Conservation (phyloP, 2,113 vertebrate genomes). For the Macquaria ambigua region DNA sequence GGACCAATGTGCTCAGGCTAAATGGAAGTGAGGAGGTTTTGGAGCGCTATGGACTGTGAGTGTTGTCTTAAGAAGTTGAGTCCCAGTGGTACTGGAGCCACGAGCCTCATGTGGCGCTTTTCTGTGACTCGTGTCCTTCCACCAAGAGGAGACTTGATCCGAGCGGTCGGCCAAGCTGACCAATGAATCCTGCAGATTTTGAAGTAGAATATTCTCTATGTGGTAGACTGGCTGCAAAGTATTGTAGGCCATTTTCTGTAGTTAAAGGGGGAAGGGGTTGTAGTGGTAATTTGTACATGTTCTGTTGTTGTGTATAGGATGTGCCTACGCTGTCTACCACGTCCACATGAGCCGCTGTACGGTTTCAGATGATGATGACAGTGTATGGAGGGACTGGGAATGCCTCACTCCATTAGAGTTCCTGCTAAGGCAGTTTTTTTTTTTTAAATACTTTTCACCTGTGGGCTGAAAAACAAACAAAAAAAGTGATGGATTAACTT, state of each 20-base stretch:
- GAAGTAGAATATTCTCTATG: slow-evolving; percentile 60
- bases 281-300: slow-evolving; percentile 70
- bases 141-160: background rate
- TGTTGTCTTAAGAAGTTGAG: slow-evolving; percentile 17
- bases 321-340: slow-evolving; percentile 66
- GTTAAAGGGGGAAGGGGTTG: slow-evolving; percentile 43
- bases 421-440: slow-evolving; percentile 32
- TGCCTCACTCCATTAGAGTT: slow-evolving; percentile 61
- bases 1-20: background rate
- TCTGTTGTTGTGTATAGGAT: slow-evolving; percentile 80
- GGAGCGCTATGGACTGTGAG: slow-evolving; percentile 4
- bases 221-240: slow-evolving; percentile 64
- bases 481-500: slow-evolving; percentile 47
- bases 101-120: background rate
- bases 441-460: slow-evolving; percentile 49
- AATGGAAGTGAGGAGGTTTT: slow-evolving; percentile 1
- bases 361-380: slow-evolving; percentile 30
- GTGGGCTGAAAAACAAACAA: slow-evolving; percentile 52
- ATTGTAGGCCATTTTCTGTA: slow-evolving; percentile 65
- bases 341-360: slow-evolving; percentile 48
- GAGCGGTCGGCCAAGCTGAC: background rate
- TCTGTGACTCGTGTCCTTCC: background rate
- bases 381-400: slow-evolving; percentile 64
- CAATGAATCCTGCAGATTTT: slow-evolving; percentile 34
- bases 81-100: background rate